Evolutionary conservation across 2,797 vertebrate species (phyloP).

Genomic region (Gastrophryne carolinensis): DNA sequence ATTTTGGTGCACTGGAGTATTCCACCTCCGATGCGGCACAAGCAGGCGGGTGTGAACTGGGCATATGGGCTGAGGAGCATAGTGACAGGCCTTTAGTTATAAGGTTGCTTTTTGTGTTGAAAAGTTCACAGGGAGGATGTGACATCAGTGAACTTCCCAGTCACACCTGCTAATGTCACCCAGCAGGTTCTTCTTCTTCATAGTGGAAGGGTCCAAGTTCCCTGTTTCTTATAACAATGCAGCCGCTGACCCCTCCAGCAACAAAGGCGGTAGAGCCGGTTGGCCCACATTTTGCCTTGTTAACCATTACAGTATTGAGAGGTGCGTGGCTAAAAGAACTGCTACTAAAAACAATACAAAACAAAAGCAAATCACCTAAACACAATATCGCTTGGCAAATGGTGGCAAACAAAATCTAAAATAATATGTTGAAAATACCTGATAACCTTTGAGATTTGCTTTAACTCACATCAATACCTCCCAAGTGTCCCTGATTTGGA

Average conservation of each 20-base stretch:
- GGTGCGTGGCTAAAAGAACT: no score
- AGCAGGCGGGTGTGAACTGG: no score
- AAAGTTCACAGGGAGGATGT: neutral
- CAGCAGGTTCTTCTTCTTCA: conserved; percentile 19
- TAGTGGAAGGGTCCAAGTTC: conserved; percentile 17
- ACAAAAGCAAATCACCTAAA: no score
- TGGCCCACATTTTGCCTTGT: conserved; percentile 14
- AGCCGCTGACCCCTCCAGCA: conserved; percentile 4
- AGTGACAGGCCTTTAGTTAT: neutral
- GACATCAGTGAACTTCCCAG: conserved; percentile 8
- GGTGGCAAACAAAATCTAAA: no score
- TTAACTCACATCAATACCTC: no score
- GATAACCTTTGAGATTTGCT: no score
- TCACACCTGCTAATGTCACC: conserved; percentile 28
- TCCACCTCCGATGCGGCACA: no score
- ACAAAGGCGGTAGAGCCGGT: neutral
- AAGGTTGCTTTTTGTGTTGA: neutral
- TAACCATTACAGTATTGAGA: conserved; percentile 8
- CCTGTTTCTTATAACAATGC: conserved; percentile 35
- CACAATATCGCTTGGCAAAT: no score
- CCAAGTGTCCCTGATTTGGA: no score
- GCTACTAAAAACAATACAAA: no score
- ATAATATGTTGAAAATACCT: no score
- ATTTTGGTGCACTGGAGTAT: no score
- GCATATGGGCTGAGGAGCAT: neutral